Evolutionary conservation across 1,140 invertebrate genomes (phyloP).

Genomic region (Microplitis mediator): DNA sequence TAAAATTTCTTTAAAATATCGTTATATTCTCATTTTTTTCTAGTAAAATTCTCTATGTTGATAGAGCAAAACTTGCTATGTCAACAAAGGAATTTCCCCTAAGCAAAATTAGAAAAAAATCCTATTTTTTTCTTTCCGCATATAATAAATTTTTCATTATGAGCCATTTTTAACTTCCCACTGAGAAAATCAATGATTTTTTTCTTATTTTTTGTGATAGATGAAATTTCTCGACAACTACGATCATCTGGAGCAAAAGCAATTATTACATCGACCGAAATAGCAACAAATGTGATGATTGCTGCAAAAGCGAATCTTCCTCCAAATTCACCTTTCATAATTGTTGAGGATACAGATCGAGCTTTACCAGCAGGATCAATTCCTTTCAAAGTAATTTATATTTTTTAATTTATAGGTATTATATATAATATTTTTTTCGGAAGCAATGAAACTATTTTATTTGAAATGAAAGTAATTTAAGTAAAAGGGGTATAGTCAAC

Average conservation of each 20-base stretch:
- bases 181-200: background rate
- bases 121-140: too few relatives aligned
- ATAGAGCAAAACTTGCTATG: too few relatives aligned
- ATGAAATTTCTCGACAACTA: slow-evolving; percentile 78
- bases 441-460: background rate
- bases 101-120: too few relatives aligned
- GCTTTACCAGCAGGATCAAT: slow-evolving; percentile 45
- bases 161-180: too few relatives aligned
- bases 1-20: too few relatives aligned
- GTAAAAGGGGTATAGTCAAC: too few relatives aligned
- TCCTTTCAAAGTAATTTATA: slow-evolving; percentile 47
- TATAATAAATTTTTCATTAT: too few relatives aligned
- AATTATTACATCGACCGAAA: slow-evolving; percentile 68
- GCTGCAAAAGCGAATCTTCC: slow-evolving; percentile 33
- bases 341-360: slow-evolving; percentile 44
- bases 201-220: slow-evolving; percentile 57
- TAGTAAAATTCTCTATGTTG: too few relatives aligned
- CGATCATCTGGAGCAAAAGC: slow-evolving; percentile 69
- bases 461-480: too few relatives aligned
- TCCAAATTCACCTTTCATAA: slow-evolving; percentile 41
- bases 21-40: too few relatives aligned
- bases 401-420: background rate
- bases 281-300: slow-evolving; percentile 48
- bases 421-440: background rate
- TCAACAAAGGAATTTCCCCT: too few relatives aligned